Evolutionary conservation across 2,888 invertebrate species (phyloP).

Genomic region (Mylabris sibirica): DNA sequence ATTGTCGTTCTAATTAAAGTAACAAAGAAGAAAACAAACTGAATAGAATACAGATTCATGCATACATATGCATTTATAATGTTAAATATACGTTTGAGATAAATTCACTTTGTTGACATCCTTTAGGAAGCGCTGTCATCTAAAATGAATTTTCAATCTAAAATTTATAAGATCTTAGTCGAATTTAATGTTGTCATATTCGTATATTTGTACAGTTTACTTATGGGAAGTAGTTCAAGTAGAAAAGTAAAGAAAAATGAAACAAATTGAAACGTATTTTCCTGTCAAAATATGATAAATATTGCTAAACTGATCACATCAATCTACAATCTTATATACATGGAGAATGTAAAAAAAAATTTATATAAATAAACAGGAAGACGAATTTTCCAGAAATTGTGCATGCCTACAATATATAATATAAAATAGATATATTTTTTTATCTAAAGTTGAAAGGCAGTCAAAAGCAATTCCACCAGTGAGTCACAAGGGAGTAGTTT

Average conservation of each 20-base stretch:
- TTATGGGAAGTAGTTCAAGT: not conserved
- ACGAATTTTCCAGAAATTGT: not conserved
- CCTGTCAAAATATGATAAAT: not conserved
- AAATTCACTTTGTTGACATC: not conserved
- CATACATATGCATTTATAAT: not conserved
- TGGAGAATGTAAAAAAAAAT: not conserved
- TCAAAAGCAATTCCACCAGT: constrained; percentile 46
- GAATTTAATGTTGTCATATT: not conserved
- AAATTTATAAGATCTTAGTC: not conserved
- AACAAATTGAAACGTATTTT: not conserved
- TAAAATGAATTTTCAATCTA: not conserved
- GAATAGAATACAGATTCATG: not conserved
- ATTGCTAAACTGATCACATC: not conserved
- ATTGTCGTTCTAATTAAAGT: not conserved
- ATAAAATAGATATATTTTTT: constrained; percentile 38
- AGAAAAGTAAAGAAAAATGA: not conserved
- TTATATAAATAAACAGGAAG: not conserved
- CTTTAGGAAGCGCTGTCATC: not conserved
- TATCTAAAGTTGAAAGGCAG: constrained; percentile 44
- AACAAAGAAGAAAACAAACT: not conserved
- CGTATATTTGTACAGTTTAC: not conserved
- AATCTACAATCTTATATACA: not conserved
- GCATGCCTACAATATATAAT: constrained; percentile 20
- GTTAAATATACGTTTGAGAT: not conserved
- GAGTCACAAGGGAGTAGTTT: constrained; percentile 41